Percentiles rank a stretch among this genome's conserved stretches.
Conservation (phyloP, 2,888 invertebrate species). For the Labia minor region DNA sequence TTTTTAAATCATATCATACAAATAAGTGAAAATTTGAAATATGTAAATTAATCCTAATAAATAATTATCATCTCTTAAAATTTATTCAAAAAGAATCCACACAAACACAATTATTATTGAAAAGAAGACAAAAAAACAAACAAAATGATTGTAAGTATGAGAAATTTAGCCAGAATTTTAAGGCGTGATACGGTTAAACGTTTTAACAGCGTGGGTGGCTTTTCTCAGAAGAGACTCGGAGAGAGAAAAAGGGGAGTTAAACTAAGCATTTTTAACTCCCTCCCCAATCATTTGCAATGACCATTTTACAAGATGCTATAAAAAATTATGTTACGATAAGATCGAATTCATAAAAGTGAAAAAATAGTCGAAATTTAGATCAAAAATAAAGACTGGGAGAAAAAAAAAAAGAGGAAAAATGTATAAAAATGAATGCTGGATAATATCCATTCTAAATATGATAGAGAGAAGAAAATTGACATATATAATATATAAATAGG, state of each 20-base stretch:
- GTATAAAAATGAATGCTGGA: neutral
- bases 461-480: neutral
- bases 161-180: neutral
- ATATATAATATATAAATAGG: too few species aligned
- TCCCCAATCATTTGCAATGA: neutral
- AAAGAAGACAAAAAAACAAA: too few species aligned
- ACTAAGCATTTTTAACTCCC: neutral
- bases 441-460: neutral
- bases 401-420: neutral
- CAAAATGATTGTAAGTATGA: too few species aligned
- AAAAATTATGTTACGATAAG: conserved; percentile 7
- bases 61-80: too few species aligned
- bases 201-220: neutral
- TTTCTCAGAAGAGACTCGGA: too few species aligned
- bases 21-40: too few species aligned
- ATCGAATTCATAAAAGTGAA: conserved; percentile 1
- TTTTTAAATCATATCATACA: too few species aligned
- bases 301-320: neutral
- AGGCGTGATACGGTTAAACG: neutral
- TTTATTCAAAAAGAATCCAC: too few species aligned
- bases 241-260: too few species aligned
- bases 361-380: neutral
- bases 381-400: neutral
- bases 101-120: too few species aligned
- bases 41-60: too few species aligned